These are phyloP conservation scores for Notamacropus eugenii DNA, from an alignment of 2,797 vertebrate species.

Conservation along the genomic window DNA sequence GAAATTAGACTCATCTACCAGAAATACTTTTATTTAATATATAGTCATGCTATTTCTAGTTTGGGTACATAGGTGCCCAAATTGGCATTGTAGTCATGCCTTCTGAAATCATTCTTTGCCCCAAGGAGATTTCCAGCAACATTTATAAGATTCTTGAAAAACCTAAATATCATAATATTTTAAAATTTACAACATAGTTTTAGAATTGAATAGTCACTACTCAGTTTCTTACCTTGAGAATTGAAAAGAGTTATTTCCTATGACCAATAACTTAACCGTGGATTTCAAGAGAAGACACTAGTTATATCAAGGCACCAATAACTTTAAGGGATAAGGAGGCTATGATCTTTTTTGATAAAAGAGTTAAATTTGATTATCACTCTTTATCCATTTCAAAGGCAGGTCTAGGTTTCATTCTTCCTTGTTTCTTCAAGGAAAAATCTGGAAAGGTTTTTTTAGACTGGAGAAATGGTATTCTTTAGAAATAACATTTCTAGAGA, in stretches of 20 bases:
- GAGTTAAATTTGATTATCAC: background rate
- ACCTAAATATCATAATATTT: background rate
- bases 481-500: background rate
- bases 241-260: background rate
- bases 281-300: background rate
- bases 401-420: background rate
- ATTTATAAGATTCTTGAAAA: background rate
- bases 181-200: background rate
- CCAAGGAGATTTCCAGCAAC: background rate
- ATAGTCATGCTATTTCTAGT: background rate
- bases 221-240: background rate
- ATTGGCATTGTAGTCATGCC: background rate
- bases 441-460: background rate
- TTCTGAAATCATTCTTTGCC: background rate
- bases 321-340: background rate
- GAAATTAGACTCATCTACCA: background rate
- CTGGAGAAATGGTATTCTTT: background rate
- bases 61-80: background rate
- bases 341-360: background rate
- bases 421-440: background rate
- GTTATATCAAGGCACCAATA: background rate
- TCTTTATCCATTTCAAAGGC: background rate
- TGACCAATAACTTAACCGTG: background rate
- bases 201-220: background rate
- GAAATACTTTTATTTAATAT: too few relatives aligned